A percentile compares a stretch with the other conserved stretches of the same genome.
These are phyloP conservation scores for Saguinus midas DNA, from an alignment of 2,113 vertebrate species.

Conservation along the genomic window DNA sequence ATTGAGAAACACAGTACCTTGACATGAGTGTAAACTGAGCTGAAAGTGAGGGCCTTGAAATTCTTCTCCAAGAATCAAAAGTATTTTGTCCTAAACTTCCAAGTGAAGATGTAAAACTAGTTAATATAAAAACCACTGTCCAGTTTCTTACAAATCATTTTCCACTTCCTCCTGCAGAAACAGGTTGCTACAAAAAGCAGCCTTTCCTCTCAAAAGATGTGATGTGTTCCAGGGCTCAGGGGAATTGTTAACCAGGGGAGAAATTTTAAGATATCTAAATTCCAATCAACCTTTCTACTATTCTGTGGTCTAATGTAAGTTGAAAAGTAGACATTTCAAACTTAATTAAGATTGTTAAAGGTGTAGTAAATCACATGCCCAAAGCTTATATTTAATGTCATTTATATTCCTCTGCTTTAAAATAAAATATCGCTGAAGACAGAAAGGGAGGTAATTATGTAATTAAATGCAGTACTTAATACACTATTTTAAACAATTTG, in stretches of 20 bases:
- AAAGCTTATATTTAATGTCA: not conserved
- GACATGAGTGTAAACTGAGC: not conserved
- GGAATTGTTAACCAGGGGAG: not conserved
- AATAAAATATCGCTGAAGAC: slow-evolving; percentile 15
- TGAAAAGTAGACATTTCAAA: not conserved
- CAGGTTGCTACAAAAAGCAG: not conserved
- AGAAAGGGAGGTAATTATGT: not conserved
- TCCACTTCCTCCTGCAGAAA: not conserved
- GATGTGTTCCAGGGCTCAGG: not conserved
- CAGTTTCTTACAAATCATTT: not conserved
- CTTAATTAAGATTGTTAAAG: not conserved
- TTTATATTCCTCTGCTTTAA: slow-evolving; percentile 16
- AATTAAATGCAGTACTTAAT: not conserved
- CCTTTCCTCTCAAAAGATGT: not conserved
- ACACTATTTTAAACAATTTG: not conserved
- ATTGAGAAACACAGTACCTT: not conserved
- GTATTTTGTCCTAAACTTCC: not conserved
- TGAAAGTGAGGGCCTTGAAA: not conserved
- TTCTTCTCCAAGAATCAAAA: not conserved
- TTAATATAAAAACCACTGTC: not conserved
- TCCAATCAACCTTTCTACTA: not conserved
- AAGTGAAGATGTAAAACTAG: slow-evolving; percentile 1
- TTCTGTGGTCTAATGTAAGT: not conserved
- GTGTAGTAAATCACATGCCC: not conserved
- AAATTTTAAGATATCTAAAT: slow-evolving; percentile 15